Evolutionary conservation across 2,888 invertebrate species (phyloP), one percentile per base, ranked within the genome.

Genomic region (Chydorus sphaericus): DNA sequence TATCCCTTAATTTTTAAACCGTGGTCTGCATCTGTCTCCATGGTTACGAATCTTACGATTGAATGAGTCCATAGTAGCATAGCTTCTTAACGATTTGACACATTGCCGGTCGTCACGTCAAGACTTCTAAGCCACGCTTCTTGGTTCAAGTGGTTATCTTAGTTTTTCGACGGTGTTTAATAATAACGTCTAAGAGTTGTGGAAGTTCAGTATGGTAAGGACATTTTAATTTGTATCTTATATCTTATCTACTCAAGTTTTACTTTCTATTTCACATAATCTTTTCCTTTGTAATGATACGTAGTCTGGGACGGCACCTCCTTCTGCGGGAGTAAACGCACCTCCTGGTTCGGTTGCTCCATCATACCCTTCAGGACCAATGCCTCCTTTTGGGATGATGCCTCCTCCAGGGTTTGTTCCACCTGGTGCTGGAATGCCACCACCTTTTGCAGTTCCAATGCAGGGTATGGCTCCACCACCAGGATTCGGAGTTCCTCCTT

Each of bases 381-480:
- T 44, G 23, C 44, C 44, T 11, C 58, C 57, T 26, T 57, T 57
- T 51, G 29, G 29, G 26, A 53, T 31, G 7, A 39, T 52, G 18
- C 57, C 57, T 6, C 59, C 59, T 23, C 56, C 54, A 29, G 57
- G 54, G 28, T 53, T 54, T 23, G 44, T 39, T 16, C 59, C 59
- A 23, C 58, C 58, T 26, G 54, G 57, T 33, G 36, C 52, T 5
- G 36, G 36, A 63, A 64, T 30, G 64, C 65, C 4, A 70, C 77
- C 78, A 8, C 75, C 78, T 3, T 78, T 82, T 72, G 77, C 83
- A 58, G 80, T 84, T 26, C 81, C 82, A 23, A 85, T 85, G 68
- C 81, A 79, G 37, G 81, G 85, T n/a, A 23, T 44, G 26, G 44
- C 44, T 66, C 87, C 87, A 36, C 86, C 87, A 26, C 86, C 87